Percentiles rank a stretch among this genome's conserved stretches.
Conservation (phyloP, 1,140 invertebrate genomes). For the Ladona fulva region DNA sequence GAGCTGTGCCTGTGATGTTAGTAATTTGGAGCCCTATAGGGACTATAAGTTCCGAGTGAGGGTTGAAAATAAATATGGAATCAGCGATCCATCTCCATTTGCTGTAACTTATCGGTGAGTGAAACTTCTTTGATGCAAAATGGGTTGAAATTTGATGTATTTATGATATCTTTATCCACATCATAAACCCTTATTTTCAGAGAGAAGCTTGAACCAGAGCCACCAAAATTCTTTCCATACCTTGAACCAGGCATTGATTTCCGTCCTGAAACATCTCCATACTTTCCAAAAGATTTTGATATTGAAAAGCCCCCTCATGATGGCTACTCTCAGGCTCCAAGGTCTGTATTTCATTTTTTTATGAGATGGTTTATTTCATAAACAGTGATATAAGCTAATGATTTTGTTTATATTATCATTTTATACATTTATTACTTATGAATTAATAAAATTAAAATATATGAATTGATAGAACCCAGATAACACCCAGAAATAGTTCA, state of each 20-base stretch:
- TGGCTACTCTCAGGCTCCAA: conserved; percentile 67
- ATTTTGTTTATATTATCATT: too few species aligned
- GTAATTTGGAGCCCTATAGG: conserved; percentile 70
- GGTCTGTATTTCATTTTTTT: conserved; percentile 25
- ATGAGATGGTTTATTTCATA: too few species aligned
- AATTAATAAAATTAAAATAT: too few species aligned
- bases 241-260: conserved; percentile 72
- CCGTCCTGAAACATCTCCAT: conserved; percentile 75
- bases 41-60: conserved; percentile 88
- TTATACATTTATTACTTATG: too few species aligned
- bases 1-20: conserved; percentile 75
- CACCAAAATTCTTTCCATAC: conserved; percentile 68
- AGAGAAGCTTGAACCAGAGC: conserved; percentile 67
- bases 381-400: too few species aligned
- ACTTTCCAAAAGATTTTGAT: conserved; percentile 84
- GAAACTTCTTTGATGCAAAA: neutral
- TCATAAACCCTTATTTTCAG: conserved; percentile 31
- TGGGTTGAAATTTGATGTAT: conserved; percentile 15
- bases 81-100: conserved; percentile 89
- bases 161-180: conserved; percentile 12
- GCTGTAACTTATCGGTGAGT: conserved; percentile 59
- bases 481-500: too few species aligned
- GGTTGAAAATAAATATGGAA: conserved; percentile 93
- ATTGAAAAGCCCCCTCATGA: conserved; percentile 76
- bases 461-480: too few species aligned